These are phyloP conservation scores for Acipenser transmontanus DNA, from an alignment of 2,797 vertebrate genomes.

Conservation along the genomic window DNA sequence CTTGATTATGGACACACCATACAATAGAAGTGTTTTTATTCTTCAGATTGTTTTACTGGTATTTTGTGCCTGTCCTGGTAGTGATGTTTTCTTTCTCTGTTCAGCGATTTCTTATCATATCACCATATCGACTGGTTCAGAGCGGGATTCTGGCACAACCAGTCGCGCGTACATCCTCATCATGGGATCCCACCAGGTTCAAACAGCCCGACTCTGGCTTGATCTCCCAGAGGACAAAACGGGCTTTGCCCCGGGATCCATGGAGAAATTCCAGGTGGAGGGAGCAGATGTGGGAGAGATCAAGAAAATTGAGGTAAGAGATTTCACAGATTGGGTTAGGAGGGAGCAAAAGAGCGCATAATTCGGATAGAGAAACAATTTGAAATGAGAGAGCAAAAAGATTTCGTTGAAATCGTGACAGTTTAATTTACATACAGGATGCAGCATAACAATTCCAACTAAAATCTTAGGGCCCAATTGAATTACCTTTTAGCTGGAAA, in stretches of 20 bases:
- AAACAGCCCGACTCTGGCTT: constrained; percentile 81
- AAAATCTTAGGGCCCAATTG: too few relatives aligned
- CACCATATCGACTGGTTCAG: constrained; percentile 72
- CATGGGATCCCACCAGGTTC: constrained; percentile 63
- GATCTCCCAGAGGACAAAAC: constrained; percentile 67
- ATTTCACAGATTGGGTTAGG: neutral
- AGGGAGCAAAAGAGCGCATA: too few relatives aligned
- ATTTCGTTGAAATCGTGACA: too few relatives aligned
- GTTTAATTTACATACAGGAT: too few relatives aligned
- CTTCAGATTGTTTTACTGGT: neutral
- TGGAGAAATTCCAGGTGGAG: constrained; percentile 77
- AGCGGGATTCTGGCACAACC: constrained; percentile 76
- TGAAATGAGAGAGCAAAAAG: too few relatives aligned
- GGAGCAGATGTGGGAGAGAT: constrained; percentile 83
- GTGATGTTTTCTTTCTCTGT: constrained; percentile 15
- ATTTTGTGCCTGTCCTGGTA: neutral
- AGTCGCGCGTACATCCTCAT: constrained; percentile 85
- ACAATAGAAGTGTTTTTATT: neutral
- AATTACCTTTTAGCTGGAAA: too few relatives aligned
- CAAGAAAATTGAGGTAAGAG: constrained; percentile 86
- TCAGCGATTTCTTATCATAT: constrained; percentile 89
- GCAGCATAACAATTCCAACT: too few relatives aligned
- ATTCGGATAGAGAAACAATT: too few relatives aligned
- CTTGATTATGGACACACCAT: too few relatives aligned
- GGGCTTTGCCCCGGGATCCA: constrained; percentile 70